Evolutionary conservation across 2,113 vertebrate genomes (phyloP), one percentile per base, ranked within the genome.

Genomic region (Platichthys flesus): DNA sequence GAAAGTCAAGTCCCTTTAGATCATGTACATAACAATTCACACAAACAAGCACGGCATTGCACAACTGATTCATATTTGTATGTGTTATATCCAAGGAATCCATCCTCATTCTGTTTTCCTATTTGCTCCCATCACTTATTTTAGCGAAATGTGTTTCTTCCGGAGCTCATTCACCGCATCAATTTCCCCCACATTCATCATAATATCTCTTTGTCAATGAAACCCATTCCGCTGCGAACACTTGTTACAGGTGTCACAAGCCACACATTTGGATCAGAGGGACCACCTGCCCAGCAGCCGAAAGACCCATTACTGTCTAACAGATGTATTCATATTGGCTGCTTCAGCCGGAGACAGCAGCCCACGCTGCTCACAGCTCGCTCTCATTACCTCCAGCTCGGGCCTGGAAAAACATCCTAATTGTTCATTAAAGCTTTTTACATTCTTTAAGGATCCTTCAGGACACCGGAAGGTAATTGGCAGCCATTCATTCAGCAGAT

Each of bases 391-490:
- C 75, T 52, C 64, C 5, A 40, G 80, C 82, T 76, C 74, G 40
- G 68, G 76, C 78, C 83, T 72, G 72, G 86, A 71, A 87, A 77
- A 72, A 87, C 91, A 83, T 85, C 76, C 73, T 84, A 85, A 87
- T 89, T 85, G 88, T 89, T 90, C 68, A 90, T 93, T 90, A 92
- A 79, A 71, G 84, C 78, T 51, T 67, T 67, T 71, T 65, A 81
- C 79, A 84, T 88, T 85, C 84, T 91, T 89, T 70, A 81, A 90
- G 86, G 69, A 82, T 83, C 79, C 74, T 89, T 91, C 83, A 88
- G 84, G 70, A 88, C 49, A 16, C 57, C 72, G 54, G 76, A 73
- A 65, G 67, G 89, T 93, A 91, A 93, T 93, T 89, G 90, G 88
- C 66, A 77, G 78, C 57, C 81, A 81, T 88, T 90, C 78, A 91